Evolutionary conservation across 2,113 vertebrate genomes (phyloP).

Genomic region (Pangasianodon gigas): DNA sequence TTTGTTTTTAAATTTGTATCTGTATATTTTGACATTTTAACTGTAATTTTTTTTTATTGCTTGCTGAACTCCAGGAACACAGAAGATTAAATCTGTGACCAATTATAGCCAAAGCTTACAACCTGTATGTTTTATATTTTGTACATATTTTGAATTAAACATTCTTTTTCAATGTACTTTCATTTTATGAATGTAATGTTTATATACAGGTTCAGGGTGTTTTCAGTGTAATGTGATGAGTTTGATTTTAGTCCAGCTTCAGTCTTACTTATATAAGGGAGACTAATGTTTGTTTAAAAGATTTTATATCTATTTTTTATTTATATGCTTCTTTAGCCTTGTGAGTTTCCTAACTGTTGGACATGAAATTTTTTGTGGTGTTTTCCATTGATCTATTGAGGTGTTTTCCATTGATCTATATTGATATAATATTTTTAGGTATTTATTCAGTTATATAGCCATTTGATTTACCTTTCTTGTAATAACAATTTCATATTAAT

Average conservation of each 20-base stretch:
- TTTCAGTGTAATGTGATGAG: background rate
- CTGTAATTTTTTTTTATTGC: background rate
- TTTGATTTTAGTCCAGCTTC: background rate
- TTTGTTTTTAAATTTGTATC: background rate
- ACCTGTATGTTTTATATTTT: constrained; percentile 32
- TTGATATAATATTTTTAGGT: background rate
- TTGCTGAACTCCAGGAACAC: background rate
- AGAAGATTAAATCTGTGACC: background rate
- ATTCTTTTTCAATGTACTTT: constrained; percentile 17
- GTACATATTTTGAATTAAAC: constrained; percentile 34
- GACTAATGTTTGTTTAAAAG: background rate
- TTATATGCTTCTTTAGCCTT: background rate
- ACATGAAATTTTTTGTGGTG: background rate
- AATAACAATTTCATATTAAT: background rate
- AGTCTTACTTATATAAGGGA: background rate
- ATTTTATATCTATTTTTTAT: too few species aligned
- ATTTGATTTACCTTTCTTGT: background rate
- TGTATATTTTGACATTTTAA: constrained; percentile 9
- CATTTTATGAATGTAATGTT: background rate
- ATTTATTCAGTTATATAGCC: background rate
- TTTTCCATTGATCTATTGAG: background rate
- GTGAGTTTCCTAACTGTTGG: background rate
- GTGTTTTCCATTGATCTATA: too few species aligned
- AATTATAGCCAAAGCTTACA: constrained; percentile 41
- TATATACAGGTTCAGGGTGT: background rate